A percentile compares a stretch with the other conserved stretches of the same genome.
Evolutionary conservation across 2,888 invertebrate species (phyloP).

Genomic region (Netelia inedita): DNA sequence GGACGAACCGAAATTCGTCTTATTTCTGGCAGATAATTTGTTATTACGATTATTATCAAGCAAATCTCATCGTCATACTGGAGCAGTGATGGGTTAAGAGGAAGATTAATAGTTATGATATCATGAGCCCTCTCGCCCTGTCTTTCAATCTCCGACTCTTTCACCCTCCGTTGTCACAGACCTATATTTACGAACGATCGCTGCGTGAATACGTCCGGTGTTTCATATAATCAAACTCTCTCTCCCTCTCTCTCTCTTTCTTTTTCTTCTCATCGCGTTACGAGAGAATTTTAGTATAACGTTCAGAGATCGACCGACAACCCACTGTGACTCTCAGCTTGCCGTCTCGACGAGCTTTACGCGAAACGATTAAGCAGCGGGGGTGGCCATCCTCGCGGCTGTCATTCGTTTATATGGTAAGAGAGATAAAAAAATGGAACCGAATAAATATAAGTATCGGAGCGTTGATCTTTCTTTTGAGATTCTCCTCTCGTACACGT

Average conservation of each 20-base stretch:
- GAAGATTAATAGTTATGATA: neutral
- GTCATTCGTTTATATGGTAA: conserved; percentile 15
- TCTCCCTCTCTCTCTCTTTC: conserved; percentile 84
- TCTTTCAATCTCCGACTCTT: conserved; percentile 6
- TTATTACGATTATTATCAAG: neutral
- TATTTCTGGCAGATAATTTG: neutral
- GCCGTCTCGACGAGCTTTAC: conserved; percentile 40
- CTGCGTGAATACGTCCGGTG: conserved; percentile 7
- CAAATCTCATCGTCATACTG: neutral
- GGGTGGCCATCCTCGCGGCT: conserved; percentile 17
- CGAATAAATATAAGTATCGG: neutral
- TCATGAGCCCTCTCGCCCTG: neutral
- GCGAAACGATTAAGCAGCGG: conserved; percentile 44
- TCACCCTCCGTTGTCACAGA: neutral
- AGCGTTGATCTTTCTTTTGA: conserved; percentile 13
- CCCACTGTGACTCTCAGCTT: conserved; percentile 33
- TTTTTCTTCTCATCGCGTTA: conserved; percentile 29
- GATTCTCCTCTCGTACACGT: conserved; percentile 3
- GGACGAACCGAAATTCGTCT: neutral
- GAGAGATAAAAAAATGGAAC: neutral
- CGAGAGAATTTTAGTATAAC: conserved; percentile 23
- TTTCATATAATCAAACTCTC: conserved; percentile 79
- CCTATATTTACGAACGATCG: neutral
- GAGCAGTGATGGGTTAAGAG: neutral
- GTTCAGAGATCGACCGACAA: conserved; percentile 2